Base-by-base conservation (phyloP, 2,113 vertebrate genomes). In the Tachysurus vachellii region DNA sequence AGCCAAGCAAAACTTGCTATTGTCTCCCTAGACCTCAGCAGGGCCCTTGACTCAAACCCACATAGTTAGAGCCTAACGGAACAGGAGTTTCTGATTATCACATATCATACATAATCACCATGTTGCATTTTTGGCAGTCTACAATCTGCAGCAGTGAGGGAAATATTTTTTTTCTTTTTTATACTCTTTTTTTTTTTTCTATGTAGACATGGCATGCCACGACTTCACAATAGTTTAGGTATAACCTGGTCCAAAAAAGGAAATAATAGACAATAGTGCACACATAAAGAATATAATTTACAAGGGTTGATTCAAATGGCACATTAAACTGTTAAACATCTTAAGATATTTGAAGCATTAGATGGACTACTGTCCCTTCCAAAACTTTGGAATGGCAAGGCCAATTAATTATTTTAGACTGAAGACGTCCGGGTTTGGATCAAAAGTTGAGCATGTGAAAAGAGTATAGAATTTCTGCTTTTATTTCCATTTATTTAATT, bases 51-150 rank as follows among this genome's bases (percentile, higher is more conserved):
- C 92, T 96, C 94, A 94, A 95, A 93, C 93, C 95, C 94, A 96
- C 95, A 95, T 93, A 97, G 93, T 53, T 93, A 86, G 84, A 86
- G 92, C 47, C 47, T 50, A 50, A 50, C 47, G 8, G 47, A 50
- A 50, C 96, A 96, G 93, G 94, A 95, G 96, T 96, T 96, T 96
- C 93, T 96, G 94, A 96, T 96, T 97, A 96, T 96, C 95, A 94
- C 95, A 96, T 95, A 95, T 96, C 95, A 95, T 96, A 95, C 90
- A 90, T 92, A 96, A 95, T 96, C 95, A 94, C 94, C 95, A 93
- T 93, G 96, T 94, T 95, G 88, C 77, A 85, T 84, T 88, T 82
- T 85, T 95, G 95, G 95, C 95, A 95, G 94, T 91, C 89, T 76
- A 93, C 85, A 86, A 85, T 85, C 85, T 90, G 64, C 13, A 80